A percentile compares a stretch with the other conserved stretches of the same genome.
Evolutionary conservation across 2,113 vertebrate genomes (phyloP).

Genomic region (Oryzias melastigma): DNA sequence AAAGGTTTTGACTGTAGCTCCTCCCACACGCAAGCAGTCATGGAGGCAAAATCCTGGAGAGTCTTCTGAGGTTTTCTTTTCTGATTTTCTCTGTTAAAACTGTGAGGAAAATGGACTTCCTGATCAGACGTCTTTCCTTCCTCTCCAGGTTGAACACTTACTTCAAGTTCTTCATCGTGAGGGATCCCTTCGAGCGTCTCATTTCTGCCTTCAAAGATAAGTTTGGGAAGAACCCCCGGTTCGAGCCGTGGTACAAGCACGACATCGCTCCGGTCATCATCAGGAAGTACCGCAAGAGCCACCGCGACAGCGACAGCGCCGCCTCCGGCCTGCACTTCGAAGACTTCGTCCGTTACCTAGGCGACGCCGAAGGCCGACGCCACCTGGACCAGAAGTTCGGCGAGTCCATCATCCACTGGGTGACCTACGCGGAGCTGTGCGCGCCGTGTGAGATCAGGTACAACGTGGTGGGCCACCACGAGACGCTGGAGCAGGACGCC

Average conservation of each 20-base stretch:
- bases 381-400: slow-evolving; percentile 91
- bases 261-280: slow-evolving; percentile 95
- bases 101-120: no score
- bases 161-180: slow-evolving; percentile 98
- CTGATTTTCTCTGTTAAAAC: not conserved
- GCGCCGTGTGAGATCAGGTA: slow-evolving; percentile 93
- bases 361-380: slow-evolving; percentile 83
- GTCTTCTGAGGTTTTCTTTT: no score
- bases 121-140: slow-evolving; percentile 3
- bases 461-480: slow-evolving; percentile 90
- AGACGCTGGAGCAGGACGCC: slow-evolving; percentile 91
- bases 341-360: slow-evolving; percentile 95
- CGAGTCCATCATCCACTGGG: slow-evolving; percentile 95
- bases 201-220: slow-evolving; percentile 98
- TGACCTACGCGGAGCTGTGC: slow-evolving; percentile 91
- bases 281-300: slow-evolving; percentile 88
- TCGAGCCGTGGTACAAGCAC: slow-evolving; percentile 97
- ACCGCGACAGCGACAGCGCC: slow-evolving; percentile 61
- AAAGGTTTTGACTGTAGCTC: no score
- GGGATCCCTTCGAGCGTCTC: slow-evolving; percentile 96
- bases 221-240: slow-evolving; percentile 95
- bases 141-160: slow-evolving; percentile 86
- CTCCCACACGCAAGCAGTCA: no score
- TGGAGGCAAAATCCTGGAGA: no score
- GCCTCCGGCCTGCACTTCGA: slow-evolving; percentile 90